Evolutionary conservation across 2,113 vertebrate species (phyloP), one percentile per base, ranked within the genome.

Genomic region (Cebidichthys violaceus): DNA sequence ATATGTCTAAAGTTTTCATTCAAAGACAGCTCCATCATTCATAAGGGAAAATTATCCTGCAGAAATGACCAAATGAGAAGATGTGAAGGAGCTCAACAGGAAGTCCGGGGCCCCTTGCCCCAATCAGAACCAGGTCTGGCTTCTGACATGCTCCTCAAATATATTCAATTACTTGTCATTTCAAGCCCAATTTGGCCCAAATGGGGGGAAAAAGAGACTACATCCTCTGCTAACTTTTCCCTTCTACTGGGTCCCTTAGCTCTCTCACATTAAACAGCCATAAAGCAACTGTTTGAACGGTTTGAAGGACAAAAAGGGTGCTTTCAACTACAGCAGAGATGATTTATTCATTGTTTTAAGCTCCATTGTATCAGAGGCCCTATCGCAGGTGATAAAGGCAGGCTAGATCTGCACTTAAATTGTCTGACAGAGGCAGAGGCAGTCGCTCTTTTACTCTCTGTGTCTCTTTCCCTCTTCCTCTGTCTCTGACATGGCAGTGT

Each of bases 281-380:
- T 71, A 70, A 79, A 73, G 69, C 52, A 62, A 85, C 59, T 31
- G 74, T 81, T 70, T 78, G 39, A 79, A 52, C 64, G 52, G 29
- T 82, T 39, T 62, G 75, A 85, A 85, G 81, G 86, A 91, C 84
- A 87, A 89, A 90, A 84, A 47, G 31, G 81, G 39, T 59, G 43
- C 62, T 68, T 76, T 84, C 81, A 77, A 87, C 70, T 75, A 65
- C 62, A 71, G 72, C 31, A 61, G 66, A 60, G 37, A 85, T 81
- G 74, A 90, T 86, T 83, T 83, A 86, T 80, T 89, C 71, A 86
- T 87, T 77, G 65, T 81, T 86, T 82, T 74, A 68, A 74, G 77
- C 70, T 83, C 65, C 61, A 61, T 78, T 85, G 75, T 88, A 81
- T 85, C 69, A 74, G 31, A 85, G 59, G 83, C 47, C 62, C 68